phyloP scores from a whole-genome alignment of 2,113 vertebrate genomes.

The Scatophagus argus region DNA sequence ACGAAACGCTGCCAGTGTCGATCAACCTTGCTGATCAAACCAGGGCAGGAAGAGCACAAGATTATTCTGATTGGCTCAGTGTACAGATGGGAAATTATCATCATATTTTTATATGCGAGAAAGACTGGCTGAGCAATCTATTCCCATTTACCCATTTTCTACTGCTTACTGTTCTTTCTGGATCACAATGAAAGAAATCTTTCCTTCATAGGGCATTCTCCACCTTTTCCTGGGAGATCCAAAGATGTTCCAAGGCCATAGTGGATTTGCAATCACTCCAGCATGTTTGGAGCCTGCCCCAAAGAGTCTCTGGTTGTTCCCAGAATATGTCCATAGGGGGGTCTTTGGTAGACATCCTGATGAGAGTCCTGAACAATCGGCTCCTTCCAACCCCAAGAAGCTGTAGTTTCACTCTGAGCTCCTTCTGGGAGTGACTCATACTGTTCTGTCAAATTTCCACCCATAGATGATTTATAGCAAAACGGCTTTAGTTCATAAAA shows the following conservation, averaged over 20 bases:
- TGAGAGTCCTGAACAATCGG: background rate
- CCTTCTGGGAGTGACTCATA: background rate
- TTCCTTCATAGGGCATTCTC: background rate
- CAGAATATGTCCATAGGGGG: constrained; percentile 3
- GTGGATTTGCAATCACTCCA: constrained; percentile 1
- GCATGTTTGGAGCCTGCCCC: background rate
- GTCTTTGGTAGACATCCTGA: constrained; percentile 13
- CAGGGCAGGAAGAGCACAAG: constrained; percentile 1
- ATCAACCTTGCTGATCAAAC: constrained; percentile 23
- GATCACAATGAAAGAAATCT: background rate
- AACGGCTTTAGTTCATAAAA: constrained; percentile 20
- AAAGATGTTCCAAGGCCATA: background rate
- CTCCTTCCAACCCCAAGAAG: background rate
- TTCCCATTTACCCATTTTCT: background rate
- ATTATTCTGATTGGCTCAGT: constrained; percentile 6
- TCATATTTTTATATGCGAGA: background rate
- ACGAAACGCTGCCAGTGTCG: constrained; percentile 11
- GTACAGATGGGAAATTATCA: constrained; percentile 18
- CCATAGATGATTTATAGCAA: constrained; percentile 25
- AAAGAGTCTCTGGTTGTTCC: background rate
- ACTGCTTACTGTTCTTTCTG: background rate
- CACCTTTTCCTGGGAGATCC: background rate
- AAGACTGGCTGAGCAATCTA: background rate
- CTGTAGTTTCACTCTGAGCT: background rate
- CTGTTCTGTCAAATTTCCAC: background rate